Percentiles rank a stretch among this genome's conserved stretches.
These are phyloP conservation scores for Cryptoblepharus egeriae DNA, from an alignment of 2,797 vertebrate genomes.

Conservation along the genomic window DNA sequence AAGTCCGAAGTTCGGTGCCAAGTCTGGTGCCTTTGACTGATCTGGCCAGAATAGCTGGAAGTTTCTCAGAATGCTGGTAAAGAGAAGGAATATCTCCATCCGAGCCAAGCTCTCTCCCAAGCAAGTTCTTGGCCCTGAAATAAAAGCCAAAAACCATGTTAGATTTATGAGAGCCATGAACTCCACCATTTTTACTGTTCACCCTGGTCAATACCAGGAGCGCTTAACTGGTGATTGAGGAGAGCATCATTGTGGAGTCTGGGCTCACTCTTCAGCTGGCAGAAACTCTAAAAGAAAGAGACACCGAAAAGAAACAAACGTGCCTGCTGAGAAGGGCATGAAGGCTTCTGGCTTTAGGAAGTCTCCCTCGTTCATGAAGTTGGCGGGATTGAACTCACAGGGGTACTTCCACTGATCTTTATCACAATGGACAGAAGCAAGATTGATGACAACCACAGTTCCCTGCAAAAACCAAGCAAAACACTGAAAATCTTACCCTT, in stretches of 20 bases:
- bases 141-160: slow-evolving; percentile 33
- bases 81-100: slow-evolving; percentile 56
- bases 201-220: no score
- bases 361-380: slow-evolving; percentile 36
- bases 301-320: background rate
- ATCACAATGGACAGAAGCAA: slow-evolving; percentile 25
- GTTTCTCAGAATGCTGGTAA: slow-evolving; percentile 60
- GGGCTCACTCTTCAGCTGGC: background rate
- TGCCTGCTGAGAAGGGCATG: slow-evolving; percentile 43
- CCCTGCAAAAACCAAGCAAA: slow-evolving; percentile 4
- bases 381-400: slow-evolving; percentile 42
- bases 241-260: no score
- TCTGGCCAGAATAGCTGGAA: slow-evolving; percentile 59
- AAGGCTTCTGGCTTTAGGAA: slow-evolving; percentile 36
- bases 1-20: slow-evolving; percentile 37
- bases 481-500: no score
- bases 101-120: slow-evolving; percentile 46
- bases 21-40: slow-evolving; percentile 39
- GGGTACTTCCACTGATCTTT: slow-evolving; percentile 41
- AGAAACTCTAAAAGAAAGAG: background rate
- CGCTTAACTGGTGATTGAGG: no score
- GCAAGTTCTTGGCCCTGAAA: slow-evolving; percentile 41
- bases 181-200: slow-evolving; percentile 22
- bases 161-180: slow-evolving; percentile 52
- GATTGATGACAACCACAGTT: slow-evolving; percentile 1